Evolutionary conservation across 2,888 invertebrate species (phyloP).

Genomic region (Drosophila kambysellisi): DNA sequence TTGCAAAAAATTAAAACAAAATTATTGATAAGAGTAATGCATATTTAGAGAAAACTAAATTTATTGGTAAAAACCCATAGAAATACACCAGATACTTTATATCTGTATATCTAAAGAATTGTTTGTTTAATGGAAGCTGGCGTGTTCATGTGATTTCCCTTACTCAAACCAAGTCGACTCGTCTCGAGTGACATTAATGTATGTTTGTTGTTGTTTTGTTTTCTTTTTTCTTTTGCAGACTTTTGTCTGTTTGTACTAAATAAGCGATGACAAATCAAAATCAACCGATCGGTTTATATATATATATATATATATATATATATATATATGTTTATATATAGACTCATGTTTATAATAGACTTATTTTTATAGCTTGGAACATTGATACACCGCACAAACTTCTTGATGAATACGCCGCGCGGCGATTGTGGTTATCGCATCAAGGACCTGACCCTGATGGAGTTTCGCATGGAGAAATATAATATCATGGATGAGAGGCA

Average conservation of each 20-base stretch:
- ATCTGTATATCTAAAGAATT: background rate
- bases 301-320: slow-evolving; percentile 31
- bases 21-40: too few species aligned
- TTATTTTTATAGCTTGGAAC: slow-evolving; percentile 69
- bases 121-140: background rate
- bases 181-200: background rate
- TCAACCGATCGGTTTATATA: background rate
- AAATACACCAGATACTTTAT: background rate
- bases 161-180: background rate
- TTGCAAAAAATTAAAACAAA: too few species aligned
- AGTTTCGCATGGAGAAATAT: slow-evolving; percentile 71
- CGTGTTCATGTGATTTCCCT: background rate
- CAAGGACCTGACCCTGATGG: slow-evolving; percentile 54
- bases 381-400: slow-evolving; percentile 68
- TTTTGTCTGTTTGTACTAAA: background rate
- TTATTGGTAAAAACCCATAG: background rate
- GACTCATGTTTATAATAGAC: slow-evolving; percentile 45
- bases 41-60: background rate
- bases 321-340: slow-evolving; percentile 37
- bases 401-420: slow-evolving; percentile 68
- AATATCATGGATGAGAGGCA: slow-evolving; percentile 69
- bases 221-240: background rate
- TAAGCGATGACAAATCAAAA: background rate
- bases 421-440: slow-evolving; percentile 64
- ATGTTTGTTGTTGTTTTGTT: background rate